Conservation (phyloP, 2,888 invertebrate genomes). For the Odontocerum albicorne region DNA sequence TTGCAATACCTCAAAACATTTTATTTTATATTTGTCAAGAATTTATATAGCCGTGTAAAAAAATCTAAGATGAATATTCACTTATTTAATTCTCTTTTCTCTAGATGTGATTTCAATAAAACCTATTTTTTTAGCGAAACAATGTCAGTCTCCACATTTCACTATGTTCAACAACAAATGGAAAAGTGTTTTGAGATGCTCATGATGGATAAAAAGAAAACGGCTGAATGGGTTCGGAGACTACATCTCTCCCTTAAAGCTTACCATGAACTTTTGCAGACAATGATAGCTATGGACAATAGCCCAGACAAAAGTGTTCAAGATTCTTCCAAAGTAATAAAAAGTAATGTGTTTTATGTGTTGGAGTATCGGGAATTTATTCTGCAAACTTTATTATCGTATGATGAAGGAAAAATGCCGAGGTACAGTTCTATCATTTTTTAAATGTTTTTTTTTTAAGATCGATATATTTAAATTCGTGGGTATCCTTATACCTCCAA, state of each 20-base stretch:
- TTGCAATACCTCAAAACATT: too few species aligned
- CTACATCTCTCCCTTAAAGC: constrained; percentile 83
- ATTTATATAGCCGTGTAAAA: too few species aligned
- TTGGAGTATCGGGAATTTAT: constrained; percentile 92
- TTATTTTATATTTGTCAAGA: too few species aligned
- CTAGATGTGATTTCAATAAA: background rate
- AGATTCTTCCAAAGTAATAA: constrained; percentile 82
- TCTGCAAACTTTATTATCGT: constrained; percentile 76
- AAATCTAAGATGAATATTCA: too few species aligned
- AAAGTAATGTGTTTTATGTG: constrained; percentile 91
- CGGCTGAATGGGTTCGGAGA: constrained; percentile 78
- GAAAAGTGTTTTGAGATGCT: constrained; percentile 85
- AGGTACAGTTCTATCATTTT: constrained; percentile 59
- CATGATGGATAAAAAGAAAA: constrained; percentile 81
- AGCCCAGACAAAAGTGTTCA: constrained; percentile 68
- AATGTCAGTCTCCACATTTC: constrained; percentile 87
- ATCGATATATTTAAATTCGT: too few species aligned
- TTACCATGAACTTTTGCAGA: constrained; percentile 81
- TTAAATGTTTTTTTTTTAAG: too few species aligned
- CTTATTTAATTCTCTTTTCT: too few species aligned
- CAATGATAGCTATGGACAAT: constrained; percentile 80
- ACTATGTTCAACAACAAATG: constrained; percentile 92
- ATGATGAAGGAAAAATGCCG: constrained; percentile 84
- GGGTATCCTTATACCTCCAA: too few species aligned
- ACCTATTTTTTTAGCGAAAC: constrained; percentile 74